Base-by-base conservation (phyloP, 35 echinoderm and acorn worm species). In the Chiridota heheva region DNA sequence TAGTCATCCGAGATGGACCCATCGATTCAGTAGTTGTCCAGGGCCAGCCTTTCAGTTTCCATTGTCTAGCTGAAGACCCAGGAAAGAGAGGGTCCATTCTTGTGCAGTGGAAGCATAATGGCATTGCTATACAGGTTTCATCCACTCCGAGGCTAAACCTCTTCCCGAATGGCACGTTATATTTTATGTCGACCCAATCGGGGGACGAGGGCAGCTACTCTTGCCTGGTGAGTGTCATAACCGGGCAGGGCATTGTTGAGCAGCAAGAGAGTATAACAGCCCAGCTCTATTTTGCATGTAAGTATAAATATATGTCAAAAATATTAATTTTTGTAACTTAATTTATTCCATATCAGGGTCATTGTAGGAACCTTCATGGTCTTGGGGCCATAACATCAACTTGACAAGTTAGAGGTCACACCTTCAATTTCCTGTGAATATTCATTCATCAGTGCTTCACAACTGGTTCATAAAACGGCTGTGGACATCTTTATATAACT, bases 231-330 rank as follows among this genome's bases (percentile, higher is more conserved):
- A 88, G 58, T 53, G 58, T 92, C 5, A 36, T 84, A 17, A 67
- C 67, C 31, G 30, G 51, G 0, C 26, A 45, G 7, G 80, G 84
- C 3, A 44, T 72, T 0, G 72, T 85, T 16, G 40, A 72, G 42
- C 76, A 90, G 64, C 76, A 36, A 22, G 73, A 80, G 42, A 88
- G 80, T 42, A 25, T 72, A 46, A 58, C 89, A 61, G 95, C 95
- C 4, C 65, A 22, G 25, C 76, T 98, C 3, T 63, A 76, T 55
- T 98, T 98, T 98, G 95, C 95, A 13, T 98, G 95, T 98, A 84
- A 98, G 95, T 98, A 44, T 65, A 42, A 18, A 63, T 53, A 53
- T 10, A 22, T 53, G n/a, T n/a, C n/a, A n/a, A n/a, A n/a, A n/a
- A n/a, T n/a, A n/a, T n/a, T n/a, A n/a, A n/a, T n/a, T n/a, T n/a